A percentile compares a stretch with the other conserved stretches of the same genome.
These are phyloP conservation scores for Riparia riparia DNA, from an alignment of 2,113 vertebrate genomes.

Conservation along the genomic window DNA sequence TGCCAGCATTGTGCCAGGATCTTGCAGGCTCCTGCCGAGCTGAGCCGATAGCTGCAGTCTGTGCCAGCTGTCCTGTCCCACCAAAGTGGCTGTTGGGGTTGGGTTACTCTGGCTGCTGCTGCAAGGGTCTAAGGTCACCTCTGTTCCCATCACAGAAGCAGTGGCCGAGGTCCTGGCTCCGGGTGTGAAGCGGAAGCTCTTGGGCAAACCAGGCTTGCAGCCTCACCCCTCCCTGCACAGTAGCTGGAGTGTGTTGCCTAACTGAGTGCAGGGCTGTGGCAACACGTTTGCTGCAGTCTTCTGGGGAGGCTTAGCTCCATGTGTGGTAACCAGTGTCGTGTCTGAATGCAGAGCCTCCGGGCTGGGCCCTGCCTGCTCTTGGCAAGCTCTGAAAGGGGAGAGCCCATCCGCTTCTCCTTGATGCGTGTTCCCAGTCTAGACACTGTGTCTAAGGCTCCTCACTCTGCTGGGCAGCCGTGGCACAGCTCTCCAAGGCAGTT, in stretches of 20 bases:
- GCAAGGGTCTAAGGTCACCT: background rate
- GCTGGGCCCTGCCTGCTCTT: slow-evolving; percentile 47
- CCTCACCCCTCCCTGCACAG: background rate
- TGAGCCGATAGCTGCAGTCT: background rate
- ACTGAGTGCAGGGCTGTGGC: slow-evolving; percentile 14
- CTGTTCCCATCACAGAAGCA: background rate
- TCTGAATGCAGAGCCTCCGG: slow-evolving; percentile 50
- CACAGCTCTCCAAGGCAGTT: background rate
- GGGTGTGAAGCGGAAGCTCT: background rate
- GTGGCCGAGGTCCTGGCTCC: background rate
- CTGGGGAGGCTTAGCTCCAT: background rate
- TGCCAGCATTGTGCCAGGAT: background rate
- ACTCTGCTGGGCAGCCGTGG: background rate
- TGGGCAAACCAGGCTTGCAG: background rate
- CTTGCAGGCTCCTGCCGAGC: background rate
- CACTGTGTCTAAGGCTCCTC: slow-evolving; percentile 8
- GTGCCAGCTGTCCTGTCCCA: background rate
- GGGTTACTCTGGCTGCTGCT: background rate
- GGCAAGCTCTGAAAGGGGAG: slow-evolving; percentile 47
- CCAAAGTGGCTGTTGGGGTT: background rate
- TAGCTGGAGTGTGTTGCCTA: slow-evolving; percentile 14
- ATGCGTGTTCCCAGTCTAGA: slow-evolving; percentile 36
- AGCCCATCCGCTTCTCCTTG: slow-evolving; percentile 23
- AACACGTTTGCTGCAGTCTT: slow-evolving; percentile 38
- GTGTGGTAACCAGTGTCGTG: slow-evolving; percentile 4